A percentile compares a stretch with the other conserved stretches of the same genome.
Evolutionary conservation across 2,888 invertebrate species (phyloP).

Genomic region (Neelides folsomi): DNA sequence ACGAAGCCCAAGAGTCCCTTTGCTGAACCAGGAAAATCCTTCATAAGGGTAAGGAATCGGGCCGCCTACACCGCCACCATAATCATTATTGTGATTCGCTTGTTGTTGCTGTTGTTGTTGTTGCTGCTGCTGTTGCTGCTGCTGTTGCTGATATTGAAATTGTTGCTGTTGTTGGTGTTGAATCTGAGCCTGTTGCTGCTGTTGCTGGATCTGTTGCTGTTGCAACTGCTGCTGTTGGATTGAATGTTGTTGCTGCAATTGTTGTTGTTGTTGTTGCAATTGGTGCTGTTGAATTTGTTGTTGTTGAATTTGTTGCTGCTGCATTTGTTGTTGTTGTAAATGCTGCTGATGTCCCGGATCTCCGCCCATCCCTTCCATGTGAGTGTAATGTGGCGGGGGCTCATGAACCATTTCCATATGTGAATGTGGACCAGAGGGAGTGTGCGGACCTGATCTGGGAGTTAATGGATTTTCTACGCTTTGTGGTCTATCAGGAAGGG

Average conservation of each 20-base stretch:
- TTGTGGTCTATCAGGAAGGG: constrained; percentile 47
- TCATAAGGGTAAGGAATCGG: constrained; percentile 25
- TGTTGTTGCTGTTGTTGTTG: constrained; percentile 8
- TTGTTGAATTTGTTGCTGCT: constrained; percentile 31
- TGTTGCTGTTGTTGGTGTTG: constrained; percentile 16
- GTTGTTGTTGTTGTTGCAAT: constrained; percentile 36
- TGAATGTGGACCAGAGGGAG: constrained; percentile 17
- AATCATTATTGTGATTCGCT: constrained; percentile 8
- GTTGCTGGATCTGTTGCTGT: constrained; percentile 31
- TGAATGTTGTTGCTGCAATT: constrained; percentile 22
- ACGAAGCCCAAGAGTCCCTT: constrained; percentile 23
- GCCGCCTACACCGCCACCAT: constrained; percentile 24
- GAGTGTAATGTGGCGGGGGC: too few relatives aligned
- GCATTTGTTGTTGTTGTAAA: constrained; percentile 37
- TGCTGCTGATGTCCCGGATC: neutral
- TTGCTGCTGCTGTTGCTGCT: constrained; percentile 8
- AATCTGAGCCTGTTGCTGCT: constrained; percentile 16
- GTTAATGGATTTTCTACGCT: constrained; percentile 48
- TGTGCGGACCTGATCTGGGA: constrained; percentile 37
- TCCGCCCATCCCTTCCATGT: too few relatives aligned
- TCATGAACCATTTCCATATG: neutral
- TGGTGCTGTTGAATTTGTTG: constrained; percentile 35
- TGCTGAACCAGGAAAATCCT: constrained; percentile 28
- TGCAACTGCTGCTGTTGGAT: constrained; percentile 29
- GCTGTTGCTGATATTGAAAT: constrained; percentile 13